Conservation (phyloP, 30 jellyfish, hydroid and myxozoan genomes). For the Phacellophora camtschatica region DNA sequence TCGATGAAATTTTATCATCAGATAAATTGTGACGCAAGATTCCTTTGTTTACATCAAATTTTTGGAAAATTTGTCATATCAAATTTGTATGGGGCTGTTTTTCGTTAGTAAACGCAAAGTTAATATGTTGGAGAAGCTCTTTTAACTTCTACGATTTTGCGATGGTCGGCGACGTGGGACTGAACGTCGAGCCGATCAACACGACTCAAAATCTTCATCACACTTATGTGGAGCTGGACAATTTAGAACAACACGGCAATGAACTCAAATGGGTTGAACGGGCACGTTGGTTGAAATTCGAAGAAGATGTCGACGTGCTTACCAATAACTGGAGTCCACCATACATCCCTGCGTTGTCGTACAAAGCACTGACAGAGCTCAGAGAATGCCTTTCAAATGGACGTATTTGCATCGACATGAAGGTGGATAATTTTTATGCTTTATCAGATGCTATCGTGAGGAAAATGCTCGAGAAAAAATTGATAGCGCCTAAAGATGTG, state of each 20-base stretch:
- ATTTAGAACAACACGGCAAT: conserved; percentile 14
- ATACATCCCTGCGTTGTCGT: conserved; percentile 60
- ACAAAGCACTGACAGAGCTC: conserved; percentile 56
- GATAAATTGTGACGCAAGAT: no score
- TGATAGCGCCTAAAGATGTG: neutral
- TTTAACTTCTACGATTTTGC: no score
- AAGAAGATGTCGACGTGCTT: conserved; percentile 77
- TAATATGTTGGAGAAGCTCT: neutral
- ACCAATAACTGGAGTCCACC: conserved; percentile 84
- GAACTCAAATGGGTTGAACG: conserved; percentile 56
- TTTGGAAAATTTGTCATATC: no score
- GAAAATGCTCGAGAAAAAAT: conserved; percentile 2
- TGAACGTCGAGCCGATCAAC: no score
- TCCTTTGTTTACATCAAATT: no score
- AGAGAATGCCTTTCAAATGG: conserved; percentile 38
- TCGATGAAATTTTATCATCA: no score
- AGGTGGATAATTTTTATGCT: neutral
- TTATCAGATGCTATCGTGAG: conserved; percentile 40
- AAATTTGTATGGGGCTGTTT: no score
- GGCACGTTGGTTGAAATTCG: conserved; percentile 87
- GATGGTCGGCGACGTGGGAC: no score
- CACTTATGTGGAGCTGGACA: conserved; percentile 57
- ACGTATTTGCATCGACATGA: conserved; percentile 26
- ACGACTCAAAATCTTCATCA: conserved; percentile 42
- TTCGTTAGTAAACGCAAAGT: no score